These are phyloP conservation scores for Caenorhabditis japonica DNA, from an alignment of 2,888 invertebrate genomes.

Conservation along the genomic window DNA sequence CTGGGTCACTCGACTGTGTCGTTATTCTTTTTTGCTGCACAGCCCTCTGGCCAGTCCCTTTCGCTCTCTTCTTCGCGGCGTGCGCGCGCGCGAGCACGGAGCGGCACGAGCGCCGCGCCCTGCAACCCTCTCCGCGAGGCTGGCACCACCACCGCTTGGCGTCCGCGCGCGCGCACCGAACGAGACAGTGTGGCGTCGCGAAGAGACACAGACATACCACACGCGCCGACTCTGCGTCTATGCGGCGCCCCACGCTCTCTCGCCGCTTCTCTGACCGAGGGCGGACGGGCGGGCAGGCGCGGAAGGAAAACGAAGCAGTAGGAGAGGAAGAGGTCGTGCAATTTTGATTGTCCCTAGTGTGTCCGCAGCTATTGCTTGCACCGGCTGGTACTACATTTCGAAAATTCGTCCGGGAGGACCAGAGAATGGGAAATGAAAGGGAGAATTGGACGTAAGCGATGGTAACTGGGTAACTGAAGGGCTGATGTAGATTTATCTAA, in stretches of 20 bases:
- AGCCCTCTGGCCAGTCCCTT: constrained; percentile 7
- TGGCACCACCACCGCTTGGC: constrained; percentile 51
- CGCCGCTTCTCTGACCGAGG: constrained; percentile 9
- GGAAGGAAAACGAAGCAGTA: constrained; percentile 5
- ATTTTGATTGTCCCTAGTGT: constrained; percentile 47
- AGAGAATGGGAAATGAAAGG: not conserved
- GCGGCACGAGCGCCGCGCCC: constrained; percentile 51
- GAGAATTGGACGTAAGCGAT: not conserved
- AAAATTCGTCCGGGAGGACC: constrained; percentile 6
- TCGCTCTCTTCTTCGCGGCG: constrained; percentile 6
- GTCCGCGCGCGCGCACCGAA: constrained; percentile 15
- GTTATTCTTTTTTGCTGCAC: constrained; percentile 44
- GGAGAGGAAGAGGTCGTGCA: constrained; percentile 39
- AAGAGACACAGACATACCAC: constrained; percentile 28
- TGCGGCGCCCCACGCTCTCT: constrained; percentile 8
- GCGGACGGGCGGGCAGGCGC: constrained; percentile 9
- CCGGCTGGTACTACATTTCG: constrained; percentile 40
- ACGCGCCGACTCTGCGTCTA: constrained; percentile 21
- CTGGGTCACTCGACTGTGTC: constrained; percentile 43
- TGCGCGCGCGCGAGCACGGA: constrained; percentile 30
- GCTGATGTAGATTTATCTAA: too few relatives aligned
- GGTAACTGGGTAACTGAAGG: too few relatives aligned
- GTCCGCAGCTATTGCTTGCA: constrained; percentile 22
- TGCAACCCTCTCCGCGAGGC: constrained; percentile 42
- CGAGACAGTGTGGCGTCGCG: constrained; percentile 8